phyloP scores from a whole-genome alignment of 1,140 invertebrate genomes.

The Drosophila setifemur region DNA sequence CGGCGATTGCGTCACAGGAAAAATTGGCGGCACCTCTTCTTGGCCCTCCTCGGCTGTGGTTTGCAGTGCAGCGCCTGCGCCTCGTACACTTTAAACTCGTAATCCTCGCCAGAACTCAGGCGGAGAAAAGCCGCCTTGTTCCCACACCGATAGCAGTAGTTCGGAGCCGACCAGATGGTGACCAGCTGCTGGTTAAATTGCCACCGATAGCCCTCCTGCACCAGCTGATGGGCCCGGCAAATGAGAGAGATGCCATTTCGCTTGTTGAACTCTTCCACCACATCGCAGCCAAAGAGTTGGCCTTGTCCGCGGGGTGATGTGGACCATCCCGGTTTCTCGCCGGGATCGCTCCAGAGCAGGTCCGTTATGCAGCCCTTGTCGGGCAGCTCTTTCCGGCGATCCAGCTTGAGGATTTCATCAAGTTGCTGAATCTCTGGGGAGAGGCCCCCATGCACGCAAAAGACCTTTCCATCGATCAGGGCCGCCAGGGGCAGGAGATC shows the following conservation, averaged over 20 bases:
- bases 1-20: constrained; percentile 20
- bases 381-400: constrained; percentile 98
- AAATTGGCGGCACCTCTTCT: constrained; percentile 26
- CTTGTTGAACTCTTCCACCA: constrained; percentile 96
- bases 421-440: constrained; percentile 99
- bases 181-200: constrained; percentile 99
- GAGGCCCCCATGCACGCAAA: constrained; percentile 99
- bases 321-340: constrained; percentile 95
- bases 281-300: constrained; percentile 98
- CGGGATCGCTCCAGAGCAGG: constrained; percentile 99
- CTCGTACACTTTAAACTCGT: constrained; percentile 11
- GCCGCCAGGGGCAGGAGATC: constrained; percentile 99
- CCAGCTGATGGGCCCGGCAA: constrained; percentile 98
- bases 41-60: constrained; percentile 13
- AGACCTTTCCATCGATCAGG: constrained; percentile 99
- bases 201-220: constrained; percentile 99
- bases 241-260: constrained; percentile 99
- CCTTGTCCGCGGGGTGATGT: constrained; percentile 98
- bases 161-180: constrained; percentile 99
- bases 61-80: constrained; percentile 22
- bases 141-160: constrained; percentile 97
- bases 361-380: constrained; percentile 99
- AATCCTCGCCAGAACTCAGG: not conserved
- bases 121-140: constrained; percentile 19
- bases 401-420: constrained; percentile 98